These are phyloP conservation scores for Uloborus diversus DNA, from an alignment of 1,140 invertebrate species.

Conservation along the genomic window DNA sequence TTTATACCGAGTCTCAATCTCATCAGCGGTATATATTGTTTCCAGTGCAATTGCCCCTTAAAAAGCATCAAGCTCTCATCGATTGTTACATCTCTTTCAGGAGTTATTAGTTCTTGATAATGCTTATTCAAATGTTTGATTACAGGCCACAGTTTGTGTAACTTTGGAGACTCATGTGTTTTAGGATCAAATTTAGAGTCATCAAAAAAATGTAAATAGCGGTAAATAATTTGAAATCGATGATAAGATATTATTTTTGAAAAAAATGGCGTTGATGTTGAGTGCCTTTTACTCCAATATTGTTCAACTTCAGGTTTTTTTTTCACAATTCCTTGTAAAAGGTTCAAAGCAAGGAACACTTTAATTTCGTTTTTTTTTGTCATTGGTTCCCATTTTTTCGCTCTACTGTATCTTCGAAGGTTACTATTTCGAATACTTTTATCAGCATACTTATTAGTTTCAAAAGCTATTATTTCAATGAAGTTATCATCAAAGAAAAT, in stretches of 20 bases:
- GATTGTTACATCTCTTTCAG: not conserved
- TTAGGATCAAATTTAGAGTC: not conserved
- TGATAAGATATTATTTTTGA: not conserved
- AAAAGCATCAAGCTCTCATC: not conserved
- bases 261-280: constrained; percentile 5
- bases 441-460: no score
- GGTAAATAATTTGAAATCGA: not conserved
- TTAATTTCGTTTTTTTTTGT: no score
- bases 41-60: not conserved
- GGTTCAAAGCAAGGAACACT: no score
- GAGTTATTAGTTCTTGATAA: not conserved
- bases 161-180: not conserved
- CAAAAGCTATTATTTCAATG: no score
- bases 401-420: no score
- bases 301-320: no score
- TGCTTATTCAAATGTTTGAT: not conserved
- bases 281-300: not conserved
- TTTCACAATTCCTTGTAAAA: no score
- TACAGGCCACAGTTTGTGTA: not conserved
- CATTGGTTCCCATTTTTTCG: no score
- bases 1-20: not conserved
- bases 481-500: no score
- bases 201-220: constrained; percentile 3
- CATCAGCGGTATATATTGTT: not conserved
- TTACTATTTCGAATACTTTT: no score